These are phyloP conservation scores for Tiliacea aurago DNA, from an alignment of 2,888 invertebrate species.

Conservation along the genomic window DNA sequence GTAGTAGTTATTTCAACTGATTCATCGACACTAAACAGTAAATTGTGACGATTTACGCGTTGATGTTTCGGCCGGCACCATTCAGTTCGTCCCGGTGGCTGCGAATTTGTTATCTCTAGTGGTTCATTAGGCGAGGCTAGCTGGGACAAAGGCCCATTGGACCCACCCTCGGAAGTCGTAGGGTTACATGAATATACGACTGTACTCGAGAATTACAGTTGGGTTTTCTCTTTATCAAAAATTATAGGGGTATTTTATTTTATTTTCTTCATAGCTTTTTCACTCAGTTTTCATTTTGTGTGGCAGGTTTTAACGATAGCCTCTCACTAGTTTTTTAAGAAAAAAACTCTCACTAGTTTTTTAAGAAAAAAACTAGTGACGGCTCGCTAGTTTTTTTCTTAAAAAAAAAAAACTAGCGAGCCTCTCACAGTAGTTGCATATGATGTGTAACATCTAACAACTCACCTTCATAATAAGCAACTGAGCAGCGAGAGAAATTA, in stretches of 20 bases:
- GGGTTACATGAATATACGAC: conserved; percentile 57
- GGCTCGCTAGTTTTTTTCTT: too few relatives aligned
- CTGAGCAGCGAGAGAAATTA: too few relatives aligned
- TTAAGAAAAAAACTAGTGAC: too few relatives aligned
- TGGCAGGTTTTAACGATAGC: conserved; percentile 2
- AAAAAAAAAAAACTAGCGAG: too few relatives aligned
- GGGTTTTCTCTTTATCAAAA: conserved; percentile 23
- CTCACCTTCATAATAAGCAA: too few relatives aligned
- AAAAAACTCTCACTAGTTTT: too few relatives aligned
- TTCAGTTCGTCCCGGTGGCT: conserved; percentile 52
- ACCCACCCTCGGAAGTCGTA: conserved; percentile 62
- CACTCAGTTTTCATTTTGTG: not conserved
- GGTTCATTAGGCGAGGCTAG: conserved; percentile 76
- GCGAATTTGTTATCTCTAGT: conserved; percentile 78
- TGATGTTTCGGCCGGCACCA: conserved; percentile 42
- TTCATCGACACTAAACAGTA: conserved; percentile 22
- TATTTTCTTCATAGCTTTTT: not conserved
- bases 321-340: too few relatives aligned
- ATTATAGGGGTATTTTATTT: not conserved
- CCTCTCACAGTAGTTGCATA: too few relatives aligned
- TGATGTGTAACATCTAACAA: too few relatives aligned
- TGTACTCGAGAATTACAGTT: conserved; percentile 23
- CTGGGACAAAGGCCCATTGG: conserved; percentile 66
- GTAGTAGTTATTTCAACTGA: conserved; percentile 23
- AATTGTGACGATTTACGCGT: conserved; percentile 46